phyloP scores from a whole-genome alignment of 2,797 vertebrate genomes.

The Protonibea diacanthus region DNA sequence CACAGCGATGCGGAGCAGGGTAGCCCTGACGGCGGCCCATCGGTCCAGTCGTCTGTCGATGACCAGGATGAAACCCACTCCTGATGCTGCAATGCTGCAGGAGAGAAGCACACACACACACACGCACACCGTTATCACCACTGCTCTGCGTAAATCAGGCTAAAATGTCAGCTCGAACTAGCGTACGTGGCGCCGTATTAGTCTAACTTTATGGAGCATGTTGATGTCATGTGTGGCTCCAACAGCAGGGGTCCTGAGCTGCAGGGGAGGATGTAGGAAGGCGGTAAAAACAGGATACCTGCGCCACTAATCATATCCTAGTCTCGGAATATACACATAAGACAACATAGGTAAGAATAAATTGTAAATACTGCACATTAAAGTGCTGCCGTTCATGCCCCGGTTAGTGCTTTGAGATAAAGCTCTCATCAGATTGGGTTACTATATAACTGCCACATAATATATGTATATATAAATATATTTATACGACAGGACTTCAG shows the following conservation, averaged over 20 bases:
- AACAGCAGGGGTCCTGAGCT: neutral
- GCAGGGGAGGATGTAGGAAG: no score
- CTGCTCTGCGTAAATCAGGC: neutral
- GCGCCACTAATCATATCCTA: no score
- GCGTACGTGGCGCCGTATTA: neutral
- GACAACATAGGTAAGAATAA: neutral
- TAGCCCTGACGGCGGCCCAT: conserved; percentile 95
- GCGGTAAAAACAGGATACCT: neutral
- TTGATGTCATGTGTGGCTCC: conserved; percentile 2
- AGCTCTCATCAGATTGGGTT: neutral
- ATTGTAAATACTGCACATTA: neutral
- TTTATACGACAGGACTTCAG: neutral
- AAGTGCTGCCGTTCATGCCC: neutral
- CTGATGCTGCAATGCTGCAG: conserved; percentile 90
- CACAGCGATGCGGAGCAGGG: conserved; percentile 94
- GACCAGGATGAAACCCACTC: conserved; percentile 95
- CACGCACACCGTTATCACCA: conserved; percentile 14
- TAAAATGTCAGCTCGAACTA: neutral
- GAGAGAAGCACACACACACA: conserved; percentile 29
- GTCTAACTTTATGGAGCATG: neutral
- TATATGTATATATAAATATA: neutral
- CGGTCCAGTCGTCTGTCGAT: conserved; percentile 96
- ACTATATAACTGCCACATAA: neutral
- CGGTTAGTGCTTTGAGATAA: neutral
- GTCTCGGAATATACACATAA: neutral